A percentile compares a stretch with the other conserved stretches of the same genome.
phyloP scores from a whole-genome alignment of 2,888 invertebrate species.

The Agrochola circellaris region DNA sequence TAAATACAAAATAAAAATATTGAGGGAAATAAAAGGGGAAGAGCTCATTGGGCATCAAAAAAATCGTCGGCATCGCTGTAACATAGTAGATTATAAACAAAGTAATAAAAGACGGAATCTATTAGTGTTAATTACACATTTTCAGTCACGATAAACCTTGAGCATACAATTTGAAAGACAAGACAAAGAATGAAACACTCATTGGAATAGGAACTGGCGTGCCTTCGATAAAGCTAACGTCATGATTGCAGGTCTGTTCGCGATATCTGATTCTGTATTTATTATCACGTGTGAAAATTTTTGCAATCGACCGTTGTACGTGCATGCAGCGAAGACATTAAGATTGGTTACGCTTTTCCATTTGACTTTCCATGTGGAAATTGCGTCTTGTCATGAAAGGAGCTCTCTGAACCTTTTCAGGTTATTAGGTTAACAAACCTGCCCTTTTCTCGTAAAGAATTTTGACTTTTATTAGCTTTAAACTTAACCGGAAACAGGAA shows the following conservation, averaged over 20 bases:
- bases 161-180: neutral
- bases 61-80: too few relatives aligned
- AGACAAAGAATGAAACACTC: constrained; percentile 22
- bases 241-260: constrained; percentile 53
- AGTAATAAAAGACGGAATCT: neutral
- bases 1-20: too few relatives aligned
- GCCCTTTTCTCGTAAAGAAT: constrained; percentile 73
- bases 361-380: constrained; percentile 87
- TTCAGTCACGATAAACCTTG: neutral
- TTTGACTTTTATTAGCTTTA: constrained; percentile 73
- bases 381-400: constrained; percentile 89
- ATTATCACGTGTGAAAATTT: constrained; percentile 80
- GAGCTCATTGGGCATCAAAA: too few relatives aligned
- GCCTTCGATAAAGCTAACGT: constrained; percentile 37
- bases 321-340: constrained; percentile 88
- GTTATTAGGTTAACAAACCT: constrained; percentile 86
- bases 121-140: constrained; percentile 11
- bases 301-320: constrained; percentile 78
- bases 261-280: constrained; percentile 68
- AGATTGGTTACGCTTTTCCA: constrained; percentile 87
- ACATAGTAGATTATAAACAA: too few relatives aligned
- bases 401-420: constrained; percentile 81
- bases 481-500: constrained; percentile 60
- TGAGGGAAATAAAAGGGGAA: too few relatives aligned
- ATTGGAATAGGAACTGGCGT: constrained; percentile 22